Conservation (phyloP, 2,888 invertebrate genomes). For the Eristalis intricaria region DNA sequence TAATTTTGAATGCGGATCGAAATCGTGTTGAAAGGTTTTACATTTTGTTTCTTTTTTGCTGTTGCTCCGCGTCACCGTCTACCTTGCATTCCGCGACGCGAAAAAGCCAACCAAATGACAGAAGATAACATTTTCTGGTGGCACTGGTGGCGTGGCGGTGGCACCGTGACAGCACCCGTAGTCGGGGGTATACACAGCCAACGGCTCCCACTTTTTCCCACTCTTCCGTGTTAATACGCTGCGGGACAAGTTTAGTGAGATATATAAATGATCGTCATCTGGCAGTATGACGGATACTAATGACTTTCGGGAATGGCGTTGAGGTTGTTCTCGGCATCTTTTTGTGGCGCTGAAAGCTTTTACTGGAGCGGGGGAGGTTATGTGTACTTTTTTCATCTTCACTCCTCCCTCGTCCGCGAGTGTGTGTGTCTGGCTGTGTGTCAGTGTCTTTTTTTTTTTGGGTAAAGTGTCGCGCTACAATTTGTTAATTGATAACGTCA, state of each 20-base stretch:
- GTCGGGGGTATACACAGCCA: background rate
- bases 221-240: slow-evolving; percentile 61
- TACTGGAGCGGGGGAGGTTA: background rate
- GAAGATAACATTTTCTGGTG: slow-evolving; percentile 54
- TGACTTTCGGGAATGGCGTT: slow-evolving; percentile 57
- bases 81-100: slow-evolving; percentile 35
- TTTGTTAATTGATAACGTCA: slow-evolving; percentile 40
- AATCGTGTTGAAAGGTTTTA: slow-evolving; percentile 67
- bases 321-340: slow-evolving; percentile 39
- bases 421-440: background rate
- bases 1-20: slow-evolving; percentile 67
- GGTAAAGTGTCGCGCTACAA: slow-evolving; percentile 2
- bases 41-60: slow-evolving; percentile 14
- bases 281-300: slow-evolving; percentile 68
- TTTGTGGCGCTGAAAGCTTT: slow-evolving; percentile 41
- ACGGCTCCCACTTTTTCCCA: slow-evolving; percentile 37
- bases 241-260: slow-evolving; percentile 66
- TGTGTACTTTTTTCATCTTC: background rate
- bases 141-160: background rate
- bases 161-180: slow-evolving; percentile 32
- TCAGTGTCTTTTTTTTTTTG: background rate
- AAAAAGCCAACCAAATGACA: slow-evolving; percentile 63
- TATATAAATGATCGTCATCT: slow-evolving; percentile 69
- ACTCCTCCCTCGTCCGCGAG: background rate
- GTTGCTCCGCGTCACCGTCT: background rate